These are phyloP conservation scores for Spermophilus dauricus DNA, from an alignment of 2,113 vertebrate species.

Conservation along the genomic window DNA sequence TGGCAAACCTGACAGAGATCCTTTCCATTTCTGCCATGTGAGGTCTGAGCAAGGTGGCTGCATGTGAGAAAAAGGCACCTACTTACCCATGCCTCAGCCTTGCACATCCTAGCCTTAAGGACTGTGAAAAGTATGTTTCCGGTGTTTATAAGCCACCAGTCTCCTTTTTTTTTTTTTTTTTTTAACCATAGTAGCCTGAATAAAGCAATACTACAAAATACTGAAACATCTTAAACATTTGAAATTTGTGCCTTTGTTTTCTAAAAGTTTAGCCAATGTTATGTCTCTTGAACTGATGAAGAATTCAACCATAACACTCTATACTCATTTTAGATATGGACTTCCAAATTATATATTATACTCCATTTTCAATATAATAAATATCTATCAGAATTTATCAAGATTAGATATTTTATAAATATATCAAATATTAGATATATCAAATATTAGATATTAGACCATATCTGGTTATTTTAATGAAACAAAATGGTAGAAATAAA, in stretches of 20 bases:
- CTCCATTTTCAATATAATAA: not conserved
- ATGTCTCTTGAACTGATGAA: not conserved
- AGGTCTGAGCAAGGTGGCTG: not conserved
- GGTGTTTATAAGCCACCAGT: not conserved
- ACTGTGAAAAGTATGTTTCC: not conserved
- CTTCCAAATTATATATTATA: not conserved
- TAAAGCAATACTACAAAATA: not conserved
- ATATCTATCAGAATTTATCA: constrained; percentile 6
- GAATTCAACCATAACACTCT: not conserved
- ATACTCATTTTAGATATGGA: constrained; percentile 40
- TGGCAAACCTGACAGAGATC: not conserved
- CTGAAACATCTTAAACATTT: not conserved
- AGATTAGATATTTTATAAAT: not conserved
- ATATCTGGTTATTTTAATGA: constrained; percentile 11
- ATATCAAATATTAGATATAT: too few species aligned
- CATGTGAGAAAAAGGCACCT: not conserved
- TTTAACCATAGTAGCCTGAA: not conserved
- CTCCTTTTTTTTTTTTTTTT: not conserved
- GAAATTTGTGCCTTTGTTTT: not conserved
- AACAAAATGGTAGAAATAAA: constrained; percentile 2
- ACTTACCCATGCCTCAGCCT: not conserved
- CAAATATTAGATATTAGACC: not conserved
- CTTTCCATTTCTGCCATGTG: not conserved
- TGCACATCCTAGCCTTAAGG: not conserved
- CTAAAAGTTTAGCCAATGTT: not conserved